Evolutionary conservation across 1,140 invertebrate genomes (phyloP).

Genomic region (Sarcophaga bullata): DNA sequence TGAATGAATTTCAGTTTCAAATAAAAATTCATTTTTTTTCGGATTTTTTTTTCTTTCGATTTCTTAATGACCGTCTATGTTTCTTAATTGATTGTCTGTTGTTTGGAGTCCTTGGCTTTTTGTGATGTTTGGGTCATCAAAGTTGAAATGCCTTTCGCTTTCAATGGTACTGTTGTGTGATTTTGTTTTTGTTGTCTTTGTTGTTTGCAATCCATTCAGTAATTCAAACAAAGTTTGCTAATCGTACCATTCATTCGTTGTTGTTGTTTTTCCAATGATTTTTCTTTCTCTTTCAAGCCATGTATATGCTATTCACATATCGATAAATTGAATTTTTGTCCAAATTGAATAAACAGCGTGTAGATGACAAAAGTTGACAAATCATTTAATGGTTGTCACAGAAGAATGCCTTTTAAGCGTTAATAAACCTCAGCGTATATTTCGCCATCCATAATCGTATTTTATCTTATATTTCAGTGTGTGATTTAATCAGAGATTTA

Average conservation of each 20-base stretch:
- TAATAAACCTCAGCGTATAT: neutral
- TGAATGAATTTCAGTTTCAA: too few relatives aligned
- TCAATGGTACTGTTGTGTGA: neutral
- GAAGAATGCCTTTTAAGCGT: conserved; percentile 14
- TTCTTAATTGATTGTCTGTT: conserved; percentile 22
- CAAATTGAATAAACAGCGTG: too few relatives aligned
- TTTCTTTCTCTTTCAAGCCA: too few relatives aligned
- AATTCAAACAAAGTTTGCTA: neutral
- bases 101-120: neutral
- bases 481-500: neutral
- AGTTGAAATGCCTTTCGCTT: neutral
- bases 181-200: neutral
- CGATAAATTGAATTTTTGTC: too few relatives aligned
- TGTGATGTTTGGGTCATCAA: neutral
- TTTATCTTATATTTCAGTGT: too few relatives aligned
- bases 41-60: neutral
- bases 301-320: too few relatives aligned
- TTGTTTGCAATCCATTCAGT: neutral
- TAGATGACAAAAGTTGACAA: neutral
- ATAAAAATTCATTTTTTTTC: too few relatives aligned
- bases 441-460: neutral
- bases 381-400: conserved; percentile 21
- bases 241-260: too few relatives aligned
- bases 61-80: neutral
- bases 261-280: too few relatives aligned